Percentiles rank a stretch among this genome's conserved stretches.
phyloP scores from a whole-genome alignment of 2,797 vertebrate genomes.

The Bradypus variegatus region DNA sequence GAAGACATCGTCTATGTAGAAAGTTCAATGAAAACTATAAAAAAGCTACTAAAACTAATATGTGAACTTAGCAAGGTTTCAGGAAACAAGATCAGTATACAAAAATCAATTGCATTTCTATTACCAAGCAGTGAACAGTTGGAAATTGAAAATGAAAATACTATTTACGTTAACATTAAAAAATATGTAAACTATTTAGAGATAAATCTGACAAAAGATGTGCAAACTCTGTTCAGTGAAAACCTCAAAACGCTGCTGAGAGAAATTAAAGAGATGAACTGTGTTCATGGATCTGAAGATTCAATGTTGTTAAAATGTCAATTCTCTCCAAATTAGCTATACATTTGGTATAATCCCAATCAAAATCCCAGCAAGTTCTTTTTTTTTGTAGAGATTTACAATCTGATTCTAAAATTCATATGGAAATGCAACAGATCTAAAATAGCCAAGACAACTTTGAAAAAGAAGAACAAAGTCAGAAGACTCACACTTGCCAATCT shows the following conservation, averaged over 20 bases:
- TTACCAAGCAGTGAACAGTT: background rate
- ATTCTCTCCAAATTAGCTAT: background rate
- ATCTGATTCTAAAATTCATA: conserved; percentile 1
- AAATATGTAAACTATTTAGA: background rate
- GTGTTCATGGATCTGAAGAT: conserved; percentile 15
- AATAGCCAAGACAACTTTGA: background rate
- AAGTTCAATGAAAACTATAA: background rate
- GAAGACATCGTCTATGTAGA: background rate
- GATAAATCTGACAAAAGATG: background rate
- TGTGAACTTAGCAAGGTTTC: background rate
- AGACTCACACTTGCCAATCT: background rate
- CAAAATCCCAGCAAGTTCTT: background rate
- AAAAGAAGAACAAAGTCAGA: background rate
- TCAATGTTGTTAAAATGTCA: background rate
- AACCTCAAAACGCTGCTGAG: background rate
- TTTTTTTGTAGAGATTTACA: background rate
- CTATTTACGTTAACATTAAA: background rate
- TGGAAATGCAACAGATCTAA: background rate
- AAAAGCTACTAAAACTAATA: background rate
- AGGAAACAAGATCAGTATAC: background rate
- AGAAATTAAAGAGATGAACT: background rate
- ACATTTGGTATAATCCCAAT: background rate
- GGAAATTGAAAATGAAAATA: conserved; percentile 31
- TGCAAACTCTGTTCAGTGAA: background rate
- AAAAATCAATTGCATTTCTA: background rate